Evolutionary conservation across 2,113 vertebrate genomes (phyloP).

Genomic region (Vireo altiloquus): DNA sequence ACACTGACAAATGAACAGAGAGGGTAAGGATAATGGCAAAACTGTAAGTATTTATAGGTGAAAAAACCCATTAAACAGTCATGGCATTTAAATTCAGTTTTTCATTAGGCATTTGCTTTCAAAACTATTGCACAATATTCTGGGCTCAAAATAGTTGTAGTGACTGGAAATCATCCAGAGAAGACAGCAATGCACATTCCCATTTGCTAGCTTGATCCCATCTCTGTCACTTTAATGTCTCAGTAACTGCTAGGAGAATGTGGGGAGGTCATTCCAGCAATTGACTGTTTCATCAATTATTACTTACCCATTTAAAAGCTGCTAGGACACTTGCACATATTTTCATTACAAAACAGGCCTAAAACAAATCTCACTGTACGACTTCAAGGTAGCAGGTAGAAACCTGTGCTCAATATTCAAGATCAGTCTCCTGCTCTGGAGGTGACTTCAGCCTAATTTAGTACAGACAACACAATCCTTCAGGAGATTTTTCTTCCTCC

Average conservation of each 20-base stretch:
- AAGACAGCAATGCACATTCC: not conserved
- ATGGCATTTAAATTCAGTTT: not conserved
- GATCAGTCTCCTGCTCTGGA: not conserved
- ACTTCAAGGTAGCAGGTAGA: not conserved
- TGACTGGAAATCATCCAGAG: not conserved
- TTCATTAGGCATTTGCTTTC: not conserved
- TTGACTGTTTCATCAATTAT: constrained; percentile 45
- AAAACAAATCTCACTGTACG: not conserved
- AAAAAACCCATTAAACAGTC: not conserved
- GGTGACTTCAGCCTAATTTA: not conserved
- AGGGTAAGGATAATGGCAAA: not conserved
- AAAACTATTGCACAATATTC: not conserved
- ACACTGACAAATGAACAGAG: not conserved
- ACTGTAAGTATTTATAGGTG: not conserved
- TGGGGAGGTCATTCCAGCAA: constrained; percentile 24
- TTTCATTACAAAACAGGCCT: not conserved
- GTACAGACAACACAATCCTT: not conserved
- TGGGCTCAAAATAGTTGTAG: not conserved
- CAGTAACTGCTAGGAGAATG: not conserved
- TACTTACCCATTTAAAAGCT: constrained; percentile 25
- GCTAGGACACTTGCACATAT: not conserved
- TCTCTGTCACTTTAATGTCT: constrained; percentile 4
- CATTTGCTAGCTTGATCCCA: not conserved
- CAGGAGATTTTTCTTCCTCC: not conserved
- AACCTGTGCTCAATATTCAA: not conserved